Evolutionary conservation across 2,888 invertebrate species (phyloP), one percentile per base, ranked within the genome.

Genomic region (Cistogaster globosa): DNA sequence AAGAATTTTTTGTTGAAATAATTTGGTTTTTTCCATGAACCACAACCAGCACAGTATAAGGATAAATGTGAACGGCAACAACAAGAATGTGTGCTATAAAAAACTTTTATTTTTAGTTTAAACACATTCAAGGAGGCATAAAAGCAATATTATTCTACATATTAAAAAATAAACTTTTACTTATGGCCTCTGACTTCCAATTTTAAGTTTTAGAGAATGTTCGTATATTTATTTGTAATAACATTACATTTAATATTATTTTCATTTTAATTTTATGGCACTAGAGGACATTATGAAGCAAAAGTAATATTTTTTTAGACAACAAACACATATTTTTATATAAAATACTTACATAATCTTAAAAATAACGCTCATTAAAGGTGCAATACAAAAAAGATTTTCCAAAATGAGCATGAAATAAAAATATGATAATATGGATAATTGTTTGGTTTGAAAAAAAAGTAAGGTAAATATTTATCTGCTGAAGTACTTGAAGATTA

Each of bases 181-280:
- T 48, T 36, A 12, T 36, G 26, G 11, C 62, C 67, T 26, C 48
- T 55, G 42, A 42, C 42, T 12, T 42, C 42, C 12, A 42, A 7
- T 11, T 57, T 42, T 5, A 48, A 48, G n/a, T 48, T 48, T 7
- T 55, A 14, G 11, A 14, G 11, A 26, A 38, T 63, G 55, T 51
- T 9, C 45, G n/a, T 55, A 1, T 22, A 26, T 79, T 48, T 84
- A 77, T 86, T 76, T 82, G 84, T 75, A 69, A 78, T 87, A 87
- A 88, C 87, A 88, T 89, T 88, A 88, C 89, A 88, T 89, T 88
- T 87, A 89, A 89, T 89, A 88, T 89, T 87, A 89, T 89, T 88
- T 88, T 88, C 87, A 87, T 89, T 89, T 90, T 88, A 88, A 89
- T 91, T 82, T 91, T 89, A 89, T 89, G 88, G 86, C 88, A 88